Conservation (phyloP, 1,140 invertebrate genomes). For the Triops longicaudatus region DNA sequence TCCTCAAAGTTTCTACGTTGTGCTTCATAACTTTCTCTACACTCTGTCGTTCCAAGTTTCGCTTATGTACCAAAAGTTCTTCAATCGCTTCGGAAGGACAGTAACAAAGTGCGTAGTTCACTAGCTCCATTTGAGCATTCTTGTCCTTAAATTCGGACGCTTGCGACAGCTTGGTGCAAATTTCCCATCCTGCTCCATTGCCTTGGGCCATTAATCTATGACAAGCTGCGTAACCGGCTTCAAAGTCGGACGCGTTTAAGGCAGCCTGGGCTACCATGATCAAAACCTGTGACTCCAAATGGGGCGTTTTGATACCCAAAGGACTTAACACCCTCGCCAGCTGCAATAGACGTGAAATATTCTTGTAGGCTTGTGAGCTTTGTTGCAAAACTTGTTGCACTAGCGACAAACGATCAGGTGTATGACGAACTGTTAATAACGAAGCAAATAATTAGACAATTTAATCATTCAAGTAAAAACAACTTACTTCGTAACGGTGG, state of each 20-base stretch:
- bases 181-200: constrained; percentile 20
- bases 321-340: constrained; percentile 22
- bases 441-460: background rate
- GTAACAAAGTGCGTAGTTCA: constrained; percentile 23
- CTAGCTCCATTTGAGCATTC: constrained; percentile 16
- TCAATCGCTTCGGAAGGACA: constrained; percentile 22
- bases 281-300: constrained; percentile 20
- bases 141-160: background rate
- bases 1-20: background rate
- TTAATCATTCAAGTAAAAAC: background rate
- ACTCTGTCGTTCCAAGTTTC: background rate
- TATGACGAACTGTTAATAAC: constrained; percentile 22
- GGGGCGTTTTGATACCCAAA: background rate
- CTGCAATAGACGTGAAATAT: constrained; percentile 17
- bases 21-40: background rate
- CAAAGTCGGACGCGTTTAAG: constrained; percentile 21
- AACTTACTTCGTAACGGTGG: constrained; percentile 21
- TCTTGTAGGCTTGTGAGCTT: constrained; percentile 24
- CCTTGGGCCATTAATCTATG: background rate
- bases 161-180: constrained; percentile 26
- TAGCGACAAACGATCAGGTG: constrained; percentile 19
- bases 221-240: constrained; percentile 20
- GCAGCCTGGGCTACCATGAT: constrained; percentile 26
- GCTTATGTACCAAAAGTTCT: constrained; percentile 23
- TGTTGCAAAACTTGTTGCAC: constrained; percentile 25